Conservation (phyloP, 2,888 invertebrate genomes). For the Watsonalla cultraria region DNA sequence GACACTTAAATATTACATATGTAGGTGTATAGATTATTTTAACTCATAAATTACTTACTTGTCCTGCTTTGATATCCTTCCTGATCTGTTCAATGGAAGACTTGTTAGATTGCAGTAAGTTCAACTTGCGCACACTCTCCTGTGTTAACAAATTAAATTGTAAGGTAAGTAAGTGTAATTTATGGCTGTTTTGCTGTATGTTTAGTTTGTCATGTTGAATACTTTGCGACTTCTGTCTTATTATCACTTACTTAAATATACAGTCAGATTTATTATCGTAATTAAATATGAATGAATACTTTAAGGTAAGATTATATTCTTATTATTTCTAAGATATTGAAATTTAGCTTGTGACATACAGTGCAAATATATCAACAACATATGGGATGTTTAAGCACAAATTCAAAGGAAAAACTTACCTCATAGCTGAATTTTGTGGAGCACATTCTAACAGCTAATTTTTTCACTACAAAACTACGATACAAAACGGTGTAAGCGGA, state of each 20-base stretch:
- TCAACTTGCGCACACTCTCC: slow-evolving; percentile 84
- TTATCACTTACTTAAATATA: no score
- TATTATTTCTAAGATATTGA: no score
- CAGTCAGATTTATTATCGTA: no score
- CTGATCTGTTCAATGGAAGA: slow-evolving; percentile 74
- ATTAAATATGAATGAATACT: no score
- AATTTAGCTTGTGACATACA: no score
- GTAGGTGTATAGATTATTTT: background rate
- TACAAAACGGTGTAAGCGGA: slow-evolving; percentile 43
- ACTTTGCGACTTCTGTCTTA: no score
- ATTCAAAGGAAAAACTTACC: slow-evolving; percentile 32
- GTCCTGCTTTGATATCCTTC: slow-evolving; percentile 50
- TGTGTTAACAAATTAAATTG: slow-evolving; percentile 37
- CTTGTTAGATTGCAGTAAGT: slow-evolving; percentile 85
- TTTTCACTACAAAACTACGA: slow-evolving; percentile 42
- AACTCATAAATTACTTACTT: slow-evolving; percentile 39
- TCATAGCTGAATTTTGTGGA: slow-evolving; percentile 52
- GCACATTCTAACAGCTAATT: slow-evolving; percentile 48
- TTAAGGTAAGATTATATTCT: no score
- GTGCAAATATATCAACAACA: no score
- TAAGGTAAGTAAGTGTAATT: no score
- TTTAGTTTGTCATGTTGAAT: no score
- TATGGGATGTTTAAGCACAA: no score
- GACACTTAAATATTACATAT: background rate
- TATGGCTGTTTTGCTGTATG: no score